phyloP scores from a whole-genome alignment of 2,888 invertebrate genomes.

The Digitonthophagus gazella region DNA sequence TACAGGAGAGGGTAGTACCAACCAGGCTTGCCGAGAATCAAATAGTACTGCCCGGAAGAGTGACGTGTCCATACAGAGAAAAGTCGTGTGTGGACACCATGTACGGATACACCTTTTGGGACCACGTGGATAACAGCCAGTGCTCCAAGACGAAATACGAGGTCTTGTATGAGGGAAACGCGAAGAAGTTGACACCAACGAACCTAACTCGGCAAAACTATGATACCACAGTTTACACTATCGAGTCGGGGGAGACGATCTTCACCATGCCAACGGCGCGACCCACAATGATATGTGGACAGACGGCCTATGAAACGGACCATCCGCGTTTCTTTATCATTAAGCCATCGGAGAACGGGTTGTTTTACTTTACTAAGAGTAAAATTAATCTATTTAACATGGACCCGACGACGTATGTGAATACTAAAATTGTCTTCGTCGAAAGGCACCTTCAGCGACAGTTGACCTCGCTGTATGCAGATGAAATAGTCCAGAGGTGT shows the following conservation, averaged over 20 bases:
- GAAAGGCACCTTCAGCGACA: constrained; percentile 23
- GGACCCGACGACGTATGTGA: constrained; percentile 26
- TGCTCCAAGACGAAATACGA: constrained; percentile 10
- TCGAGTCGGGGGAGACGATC: neutral
- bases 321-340: constrained; percentile 16
- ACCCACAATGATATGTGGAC: constrained; percentile 11
- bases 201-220: neutral
- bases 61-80: constrained; percentile 18
- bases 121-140: neutral
- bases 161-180: constrained; percentile 7
- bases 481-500: constrained; percentile 23
- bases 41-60: constrained; percentile 16
- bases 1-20: neutral
- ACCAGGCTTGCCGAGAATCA: constrained; percentile 12
- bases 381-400: constrained; percentile 18
- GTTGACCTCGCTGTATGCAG: constrained; percentile 20
- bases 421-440: constrained; percentile 26
- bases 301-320: constrained; percentile 10
- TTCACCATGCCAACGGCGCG: constrained; percentile 11
- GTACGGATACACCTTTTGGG: constrained; percentile 15
- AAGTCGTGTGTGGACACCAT: constrained; percentile 17
- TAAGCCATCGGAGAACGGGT: constrained; percentile 17
- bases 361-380: constrained; percentile 4
- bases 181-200: constrained; percentile 8
- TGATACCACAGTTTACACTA: neutral